Evolutionary conservation across 2,113 vertebrate genomes (phyloP), one percentile per base, ranked within the genome.

Genomic region (Alces alces): DNA sequence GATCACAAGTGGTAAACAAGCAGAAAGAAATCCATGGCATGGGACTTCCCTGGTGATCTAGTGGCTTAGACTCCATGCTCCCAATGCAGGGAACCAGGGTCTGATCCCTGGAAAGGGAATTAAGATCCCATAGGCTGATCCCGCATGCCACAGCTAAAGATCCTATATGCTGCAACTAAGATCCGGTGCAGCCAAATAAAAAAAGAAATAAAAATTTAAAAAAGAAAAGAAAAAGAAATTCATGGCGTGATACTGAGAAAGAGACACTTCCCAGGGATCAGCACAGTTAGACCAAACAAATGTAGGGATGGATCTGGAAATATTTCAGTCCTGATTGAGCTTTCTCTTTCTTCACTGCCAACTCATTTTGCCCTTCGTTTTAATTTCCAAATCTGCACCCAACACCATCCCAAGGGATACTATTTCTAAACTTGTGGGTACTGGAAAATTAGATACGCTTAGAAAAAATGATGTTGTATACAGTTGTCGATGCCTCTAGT

Each of bases 231-330:
- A 36, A 43, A 82, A 76, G 86, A 86, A 83, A 47, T 45, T 36
- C 57, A 25, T 1, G 60, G 39, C 3, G 0, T 0, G 55, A 7
- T 27, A 7, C 27, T 1, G 3, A 43, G 64, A 28, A 43, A 47
- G 3, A 30, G 52, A 47, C 0, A 5, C 39, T 33, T 16, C 45
- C 43, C 19, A 10, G 23, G 39, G 27, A 7, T 27, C 7, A 19
- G 33, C 47, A 47, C 23, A 43, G 50, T 12, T 4, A 58, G 73
- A n/a, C 3, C 21, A 17, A 21, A 43, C 1, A 17, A 30, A 50
- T 0, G 10, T 5, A 21, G n/a, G 28, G 28, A 30, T 0, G 5
- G 52, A 50, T 13, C 15, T 9, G 0, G 36, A 3, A 19, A 2
- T 11, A 43, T 13, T 8, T 7, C 15, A 5, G 0, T 14, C 43